Conservation (phyloP, 1,140 invertebrate genomes). For the Drosophila murphyi region DNA sequence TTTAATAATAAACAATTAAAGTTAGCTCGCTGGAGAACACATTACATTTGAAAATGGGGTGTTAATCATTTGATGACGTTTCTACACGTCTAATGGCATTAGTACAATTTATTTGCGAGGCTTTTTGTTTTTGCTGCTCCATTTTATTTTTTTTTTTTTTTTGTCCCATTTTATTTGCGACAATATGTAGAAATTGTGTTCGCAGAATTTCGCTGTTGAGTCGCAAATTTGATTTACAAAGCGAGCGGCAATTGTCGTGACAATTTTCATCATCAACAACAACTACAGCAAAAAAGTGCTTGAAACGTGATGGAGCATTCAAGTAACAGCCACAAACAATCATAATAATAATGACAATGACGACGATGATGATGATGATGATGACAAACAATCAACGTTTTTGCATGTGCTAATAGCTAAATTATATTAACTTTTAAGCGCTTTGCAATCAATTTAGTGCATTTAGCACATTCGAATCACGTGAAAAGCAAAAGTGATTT, state of each 20-base stretch:
- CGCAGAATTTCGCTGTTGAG: slow-evolving; percentile 47
- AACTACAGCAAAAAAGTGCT: slow-evolving; percentile 1
- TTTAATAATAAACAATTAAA: slow-evolving; percentile 23
- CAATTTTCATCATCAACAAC: slow-evolving; percentile 46
- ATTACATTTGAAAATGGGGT: slow-evolving; percentile 30
- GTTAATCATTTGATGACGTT: slow-evolving; percentile 38
- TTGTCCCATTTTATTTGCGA: slow-evolving; percentile 38
- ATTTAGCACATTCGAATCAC: slow-evolving; percentile 51
- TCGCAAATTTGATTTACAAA: slow-evolving; percentile 72
- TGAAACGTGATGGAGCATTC: slow-evolving; percentile 70
- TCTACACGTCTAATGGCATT: slow-evolving; percentile 51
- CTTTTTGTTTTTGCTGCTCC: slow-evolving; percentile 11
- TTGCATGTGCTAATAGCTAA: slow-evolving; percentile 64
- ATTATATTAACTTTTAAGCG: slow-evolving; percentile 65
- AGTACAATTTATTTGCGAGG: slow-evolving; percentile 58
- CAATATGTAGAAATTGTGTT: slow-evolving; percentile 35
- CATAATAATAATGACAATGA: slow-evolving; percentile 31
- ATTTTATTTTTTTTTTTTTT: slow-evolving; percentile 9
- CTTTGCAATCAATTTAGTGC: slow-evolving; percentile 21
- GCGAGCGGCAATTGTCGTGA: slow-evolving; percentile 65
- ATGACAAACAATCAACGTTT: slow-evolving; percentile 17
- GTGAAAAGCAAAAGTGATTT: slow-evolving; percentile 23
- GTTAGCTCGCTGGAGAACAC: background rate
- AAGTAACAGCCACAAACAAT: slow-evolving; percentile 21
- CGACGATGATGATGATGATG: slow-evolving; percentile 22